Base-by-base conservation (phyloP, 2,797 vertebrate species). In the Ataeniobius toweri region DNA sequence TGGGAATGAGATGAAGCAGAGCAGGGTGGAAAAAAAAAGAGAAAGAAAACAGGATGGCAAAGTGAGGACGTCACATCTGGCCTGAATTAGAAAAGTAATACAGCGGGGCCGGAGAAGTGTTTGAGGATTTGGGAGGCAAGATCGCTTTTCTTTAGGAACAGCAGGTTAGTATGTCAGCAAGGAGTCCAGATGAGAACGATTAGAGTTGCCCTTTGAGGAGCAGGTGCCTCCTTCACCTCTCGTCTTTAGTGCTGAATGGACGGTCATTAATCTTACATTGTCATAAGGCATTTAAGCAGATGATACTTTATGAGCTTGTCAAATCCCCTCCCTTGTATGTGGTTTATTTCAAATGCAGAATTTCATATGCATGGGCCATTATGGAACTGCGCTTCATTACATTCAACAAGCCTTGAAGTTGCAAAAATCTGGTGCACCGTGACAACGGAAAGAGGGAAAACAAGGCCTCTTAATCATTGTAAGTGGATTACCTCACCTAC, bases 11-110 rank as follows among this genome's bases (percentile, higher is more conserved):
- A 94, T 92, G 90, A 91, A 95, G 94, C 81, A 93, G 91, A 96
- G 93, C 90, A 84, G 78, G 76, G 65, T 55, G 22, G 61, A 13
- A 24, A 71, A 74, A 74, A 50, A 79, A 5, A 58, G 24, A 44
- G 51, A 73, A 55, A 0, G 73, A 90, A 90, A 94, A 84, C 80
- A 87, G 86, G 83, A 93, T 95, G 95, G 92, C 86, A 80, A 87
- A 87, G 91, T 80, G 75, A 82, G 88, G 83, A 93, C 84, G 88
- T 93, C 93, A 95, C 95, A 96, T 95, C 94, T 94, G 95, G 95
- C 89, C 95, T 88, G 93, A 96, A 97, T 97, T 96, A 97, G 96
- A 95, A 96, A 97, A 96, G 96, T 96, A 95, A 95, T 89, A 94
- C 92, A 80, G 92, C 95, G 82, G 93, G 95, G 93, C 95, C 94